Evolutionary conservation across 2,113 vertebrate genomes (phyloP).

Genomic region (Lophura nycthemera): DNA sequence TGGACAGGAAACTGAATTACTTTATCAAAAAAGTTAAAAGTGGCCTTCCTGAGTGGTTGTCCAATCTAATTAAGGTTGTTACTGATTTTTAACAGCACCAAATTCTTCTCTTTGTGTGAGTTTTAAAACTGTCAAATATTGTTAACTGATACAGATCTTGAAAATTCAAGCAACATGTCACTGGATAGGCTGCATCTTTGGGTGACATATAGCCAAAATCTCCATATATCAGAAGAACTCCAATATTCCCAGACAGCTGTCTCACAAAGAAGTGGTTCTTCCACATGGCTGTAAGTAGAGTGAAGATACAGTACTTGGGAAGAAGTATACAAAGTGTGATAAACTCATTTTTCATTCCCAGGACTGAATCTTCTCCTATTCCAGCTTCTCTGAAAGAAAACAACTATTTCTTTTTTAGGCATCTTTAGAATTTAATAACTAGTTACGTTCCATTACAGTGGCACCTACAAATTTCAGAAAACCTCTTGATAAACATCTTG

Average conservation of each 20-base stretch:
- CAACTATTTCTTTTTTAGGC: background rate
- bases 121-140: background rate
- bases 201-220: background rate
- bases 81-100: background rate
- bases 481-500: background rate
- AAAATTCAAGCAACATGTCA: background rate
- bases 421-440: background rate
- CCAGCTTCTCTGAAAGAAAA: background rate
- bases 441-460: background rate
- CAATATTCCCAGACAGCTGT: background rate
- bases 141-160: background rate
- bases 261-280: background rate
- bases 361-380: background rate
- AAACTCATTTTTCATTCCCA: background rate
- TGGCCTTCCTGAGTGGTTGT: background rate
- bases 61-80: background rate
- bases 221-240: background rate
- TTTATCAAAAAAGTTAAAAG: background rate
- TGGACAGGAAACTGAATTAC: background rate
- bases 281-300: fast-evolving
- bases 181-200: background rate
- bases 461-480: background rate
- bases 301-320: background rate
- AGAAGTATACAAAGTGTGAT: background rate
- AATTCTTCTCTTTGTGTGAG: background rate